Conservation (phyloP, 2,797 vertebrate species). For the Lepus oiostolus region DNA sequence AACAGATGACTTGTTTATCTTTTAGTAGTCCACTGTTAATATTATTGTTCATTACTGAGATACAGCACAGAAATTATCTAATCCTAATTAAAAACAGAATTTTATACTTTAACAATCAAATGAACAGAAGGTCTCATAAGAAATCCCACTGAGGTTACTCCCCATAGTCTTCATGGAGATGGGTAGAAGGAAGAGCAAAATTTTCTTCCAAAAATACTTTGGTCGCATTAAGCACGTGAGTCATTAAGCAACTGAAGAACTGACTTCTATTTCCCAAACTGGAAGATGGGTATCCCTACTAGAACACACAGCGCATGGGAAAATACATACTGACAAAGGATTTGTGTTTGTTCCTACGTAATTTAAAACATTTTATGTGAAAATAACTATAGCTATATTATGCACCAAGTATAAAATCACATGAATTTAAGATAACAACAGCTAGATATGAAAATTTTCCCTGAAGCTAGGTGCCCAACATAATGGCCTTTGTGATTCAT, state of each 20-base stretch:
- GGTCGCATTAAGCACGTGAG: constrained; percentile 33
- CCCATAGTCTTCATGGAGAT: background rate
- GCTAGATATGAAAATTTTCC: background rate
- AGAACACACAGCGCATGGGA: background rate
- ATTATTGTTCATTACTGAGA: constrained; percentile 39
- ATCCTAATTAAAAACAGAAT: constrained; percentile 50
- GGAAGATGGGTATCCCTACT: background rate
- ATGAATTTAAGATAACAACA: background rate
- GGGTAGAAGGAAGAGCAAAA: background rate
- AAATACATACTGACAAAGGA: background rate
- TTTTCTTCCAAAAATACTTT: constrained; percentile 16
- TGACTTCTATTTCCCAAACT: background rate
- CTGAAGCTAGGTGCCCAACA: background rate
- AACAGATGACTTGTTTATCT: constrained; percentile 41
- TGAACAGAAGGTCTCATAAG: background rate
- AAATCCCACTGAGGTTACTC: background rate
- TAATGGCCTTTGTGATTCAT: background rate
- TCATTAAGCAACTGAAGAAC: constrained; percentile 3
- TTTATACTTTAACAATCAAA: constrained; percentile 40
- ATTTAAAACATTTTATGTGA: constrained; percentile 15
- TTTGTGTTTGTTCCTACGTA: background rate
- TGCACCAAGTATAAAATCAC: background rate
- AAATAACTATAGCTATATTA: constrained; percentile 8
- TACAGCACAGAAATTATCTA: constrained; percentile 27
- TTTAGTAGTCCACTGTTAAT: constrained; percentile 23